Percentiles rank a stretch among this genome's conserved stretches.
Conservation (phyloP, 1,140 invertebrate species). For the Octopus sinensis region DNA sequence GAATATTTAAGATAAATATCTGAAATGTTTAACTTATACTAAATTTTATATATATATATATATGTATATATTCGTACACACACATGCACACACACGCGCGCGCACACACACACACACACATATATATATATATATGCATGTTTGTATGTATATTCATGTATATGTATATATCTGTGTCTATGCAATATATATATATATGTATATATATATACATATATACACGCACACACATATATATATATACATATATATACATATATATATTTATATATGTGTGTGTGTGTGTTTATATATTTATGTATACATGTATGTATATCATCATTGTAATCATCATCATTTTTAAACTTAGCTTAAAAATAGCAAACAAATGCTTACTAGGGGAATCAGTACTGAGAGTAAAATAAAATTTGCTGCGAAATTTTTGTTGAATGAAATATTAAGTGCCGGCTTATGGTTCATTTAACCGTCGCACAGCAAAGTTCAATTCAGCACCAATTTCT, state of each 20-base stretch:
- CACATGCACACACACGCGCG: neutral
- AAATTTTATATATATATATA: neutral
- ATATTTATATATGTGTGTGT: neutral
- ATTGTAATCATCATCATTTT: no score
- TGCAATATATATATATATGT: neutral
- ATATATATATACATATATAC: neutral
- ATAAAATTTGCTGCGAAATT: no score
- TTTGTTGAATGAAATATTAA: no score
- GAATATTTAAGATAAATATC: no score
- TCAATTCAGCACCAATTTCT: no score
- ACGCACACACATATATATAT: neutral
- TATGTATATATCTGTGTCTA: neutral
- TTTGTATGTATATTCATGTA: neutral
- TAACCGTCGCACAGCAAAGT: no score
- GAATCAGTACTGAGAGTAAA: no score
- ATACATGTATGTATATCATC: neutral
- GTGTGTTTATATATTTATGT: neutral
- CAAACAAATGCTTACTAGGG: no score
- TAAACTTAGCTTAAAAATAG: no score
- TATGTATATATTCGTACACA: neutral
- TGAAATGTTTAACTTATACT: no score
- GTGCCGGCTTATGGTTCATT: no score
- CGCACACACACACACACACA: constrained; percentile 2
- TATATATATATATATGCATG: neutral
- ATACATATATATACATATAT: neutral